These are phyloP conservation scores for Drymonia ruficornis DNA, from an alignment of 2,888 invertebrate genomes.

Conservation along the genomic window DNA sequence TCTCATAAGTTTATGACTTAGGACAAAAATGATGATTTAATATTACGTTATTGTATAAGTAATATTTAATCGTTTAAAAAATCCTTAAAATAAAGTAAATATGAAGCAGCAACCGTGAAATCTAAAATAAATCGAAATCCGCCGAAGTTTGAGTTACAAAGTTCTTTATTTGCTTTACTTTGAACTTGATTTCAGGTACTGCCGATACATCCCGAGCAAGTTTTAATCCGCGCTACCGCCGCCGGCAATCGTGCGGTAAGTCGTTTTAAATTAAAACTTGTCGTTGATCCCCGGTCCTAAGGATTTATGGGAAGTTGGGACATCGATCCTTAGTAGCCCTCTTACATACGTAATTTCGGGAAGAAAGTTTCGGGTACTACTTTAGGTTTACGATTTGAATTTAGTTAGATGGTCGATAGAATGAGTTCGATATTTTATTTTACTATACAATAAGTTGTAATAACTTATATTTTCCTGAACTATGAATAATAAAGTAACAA, in stretches of 20 bases:
- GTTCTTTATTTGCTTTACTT: conserved; percentile 48
- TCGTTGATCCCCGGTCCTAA: conserved; percentile 53
- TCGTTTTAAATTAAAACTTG: conserved; percentile 76
- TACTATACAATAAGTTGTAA: too few relatives aligned
- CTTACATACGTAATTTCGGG: conserved; percentile 45
- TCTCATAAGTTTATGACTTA: too few relatives aligned
- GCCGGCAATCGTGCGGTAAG: conserved; percentile 69
- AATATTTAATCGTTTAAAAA: too few relatives aligned
- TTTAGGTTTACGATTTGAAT: too few relatives aligned
- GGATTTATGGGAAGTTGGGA: conserved; percentile 52
- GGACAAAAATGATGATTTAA: too few relatives aligned
- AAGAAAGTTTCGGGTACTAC: conserved; percentile 9
- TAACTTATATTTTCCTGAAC: too few relatives aligned
- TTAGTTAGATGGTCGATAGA: too few relatives aligned
- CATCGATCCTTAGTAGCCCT: conserved; percentile 40
- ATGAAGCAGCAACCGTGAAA: too few relatives aligned
- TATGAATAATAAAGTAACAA: too few relatives aligned
- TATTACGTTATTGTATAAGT: too few relatives aligned
- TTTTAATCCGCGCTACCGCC: conserved; percentile 64
- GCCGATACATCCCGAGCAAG: conserved; percentile 57
- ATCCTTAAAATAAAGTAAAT: too few relatives aligned
- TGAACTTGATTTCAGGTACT: conserved; percentile 48
- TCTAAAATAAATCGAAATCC: conserved; percentile 15
- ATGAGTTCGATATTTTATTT: too few relatives aligned
- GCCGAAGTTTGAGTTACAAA: conserved; percentile 27